Evolutionary conservation across 2,888 invertebrate genomes (phyloP).

Genomic region (Melipona beecheii): DNA sequence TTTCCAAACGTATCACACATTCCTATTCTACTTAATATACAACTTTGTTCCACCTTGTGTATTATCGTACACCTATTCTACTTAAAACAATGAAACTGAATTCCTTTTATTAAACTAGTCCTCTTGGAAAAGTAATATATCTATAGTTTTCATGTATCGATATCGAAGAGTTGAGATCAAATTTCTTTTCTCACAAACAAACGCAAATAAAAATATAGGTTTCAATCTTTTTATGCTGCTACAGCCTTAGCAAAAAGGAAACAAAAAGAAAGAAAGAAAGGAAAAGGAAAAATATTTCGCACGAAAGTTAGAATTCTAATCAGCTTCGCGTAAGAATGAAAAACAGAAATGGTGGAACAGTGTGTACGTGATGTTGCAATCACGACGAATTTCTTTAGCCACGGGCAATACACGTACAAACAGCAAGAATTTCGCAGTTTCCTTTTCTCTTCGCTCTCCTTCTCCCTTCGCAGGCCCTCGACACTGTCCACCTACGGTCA

Average conservation of each 20-base stretch:
- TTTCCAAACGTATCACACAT: too few species aligned
- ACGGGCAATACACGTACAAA: neutral
- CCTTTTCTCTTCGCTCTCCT: slow-evolving; percentile 14
- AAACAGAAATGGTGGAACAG: neutral
- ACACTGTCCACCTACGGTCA: slow-evolving; percentile 46
- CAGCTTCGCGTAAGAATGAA: too few species aligned
- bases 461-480: slow-evolving; percentile 25
- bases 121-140: too few species aligned
- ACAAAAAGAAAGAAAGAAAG: neutral
- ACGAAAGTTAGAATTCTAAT: too few species aligned
- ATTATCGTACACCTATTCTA: too few species aligned
- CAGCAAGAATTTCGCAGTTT: slow-evolving; percentile 39
- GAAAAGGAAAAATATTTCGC: neutral
- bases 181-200: neutral
- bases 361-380: neutral
- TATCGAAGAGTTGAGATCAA: neutral
- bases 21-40: too few species aligned
- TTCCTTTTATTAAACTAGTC: too few species aligned
- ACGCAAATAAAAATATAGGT: neutral
- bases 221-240: neutral
- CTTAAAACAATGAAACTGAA: too few species aligned
- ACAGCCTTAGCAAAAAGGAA: neutral
- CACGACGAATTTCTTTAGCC: neutral
- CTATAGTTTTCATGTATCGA: too few species aligned
- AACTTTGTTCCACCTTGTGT: too few species aligned